Evolutionary conservation across 2,888 invertebrate species (phyloP).

Genomic region (Gortyna flavago): DNA sequence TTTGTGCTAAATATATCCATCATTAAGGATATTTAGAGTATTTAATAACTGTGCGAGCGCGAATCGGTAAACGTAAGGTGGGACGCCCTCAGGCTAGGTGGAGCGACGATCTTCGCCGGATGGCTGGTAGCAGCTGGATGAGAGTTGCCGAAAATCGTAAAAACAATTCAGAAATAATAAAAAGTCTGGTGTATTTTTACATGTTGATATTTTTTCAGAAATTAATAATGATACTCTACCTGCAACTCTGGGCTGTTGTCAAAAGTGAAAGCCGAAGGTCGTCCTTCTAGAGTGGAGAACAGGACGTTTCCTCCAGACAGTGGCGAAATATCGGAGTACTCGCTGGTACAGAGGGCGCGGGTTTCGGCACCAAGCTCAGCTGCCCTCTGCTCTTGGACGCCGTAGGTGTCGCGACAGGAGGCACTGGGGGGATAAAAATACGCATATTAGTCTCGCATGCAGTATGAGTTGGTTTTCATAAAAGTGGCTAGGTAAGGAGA

Average conservation of each 20-base stretch:
- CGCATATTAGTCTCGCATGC: not conserved
- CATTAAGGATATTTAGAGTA: not conserved
- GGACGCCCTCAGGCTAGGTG: too few species aligned
- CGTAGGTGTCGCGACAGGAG: slow-evolving; percentile 97
- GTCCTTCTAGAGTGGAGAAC: slow-evolving; percentile 97
- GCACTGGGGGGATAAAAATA: slow-evolving; percentile 90
- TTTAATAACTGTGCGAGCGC: too few species aligned
- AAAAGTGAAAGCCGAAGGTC: slow-evolving; percentile 97
- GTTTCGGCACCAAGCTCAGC: slow-evolving; percentile 95
- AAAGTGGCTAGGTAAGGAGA: not conserved
- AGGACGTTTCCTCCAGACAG: slow-evolving; percentile 98
- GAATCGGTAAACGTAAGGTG: too few species aligned
- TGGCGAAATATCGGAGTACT: slow-evolving; percentile 99
- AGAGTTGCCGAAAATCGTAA: too few species aligned
- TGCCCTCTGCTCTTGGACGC: slow-evolving; percentile 93
- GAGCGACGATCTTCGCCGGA: too few species aligned
- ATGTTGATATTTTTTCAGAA: not conserved
- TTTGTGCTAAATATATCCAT: not conserved
- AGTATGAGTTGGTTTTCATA: not conserved
- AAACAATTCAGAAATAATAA: too few species aligned
- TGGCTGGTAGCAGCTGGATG: too few species aligned
- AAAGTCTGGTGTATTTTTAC: not conserved
- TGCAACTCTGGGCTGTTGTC: slow-evolving; percentile 97
- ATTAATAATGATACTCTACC: slow-evolving; percentile 86
- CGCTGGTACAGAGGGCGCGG: slow-evolving; percentile 98